These are phyloP conservation scores for Sebastes schlegelii DNA, from an alignment of 2,113 vertebrate species.

Conservation along the genomic window DNA sequence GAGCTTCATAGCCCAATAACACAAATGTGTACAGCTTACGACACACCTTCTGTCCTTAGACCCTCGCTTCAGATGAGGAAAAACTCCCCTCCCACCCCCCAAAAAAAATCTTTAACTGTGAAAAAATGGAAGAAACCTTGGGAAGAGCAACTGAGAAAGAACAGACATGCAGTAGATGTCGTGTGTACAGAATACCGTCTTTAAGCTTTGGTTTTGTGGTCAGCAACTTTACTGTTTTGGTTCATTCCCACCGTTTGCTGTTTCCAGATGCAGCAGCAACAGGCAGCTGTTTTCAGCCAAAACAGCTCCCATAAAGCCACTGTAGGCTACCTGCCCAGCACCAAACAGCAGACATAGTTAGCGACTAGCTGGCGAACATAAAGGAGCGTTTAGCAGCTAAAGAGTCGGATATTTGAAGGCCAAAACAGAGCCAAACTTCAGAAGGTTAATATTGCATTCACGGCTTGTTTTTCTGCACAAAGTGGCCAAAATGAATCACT, in stretches of 20 bases:
- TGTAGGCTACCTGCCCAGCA: too few relatives aligned
- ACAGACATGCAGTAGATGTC: neutral
- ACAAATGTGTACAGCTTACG: too few relatives aligned
- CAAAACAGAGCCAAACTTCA: neutral
- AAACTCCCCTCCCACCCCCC: too few relatives aligned
- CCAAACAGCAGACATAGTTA: too few relatives aligned
- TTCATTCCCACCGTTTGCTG: neutral
- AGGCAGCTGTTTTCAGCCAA: neutral
- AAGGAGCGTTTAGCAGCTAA: neutral
- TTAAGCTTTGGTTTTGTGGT: too few relatives aligned
- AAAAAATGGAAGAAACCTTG: too few relatives aligned
- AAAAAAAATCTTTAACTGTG: too few relatives aligned
- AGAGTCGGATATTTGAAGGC: neutral
- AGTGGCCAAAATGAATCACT: neutral
- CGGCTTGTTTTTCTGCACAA: neutral
- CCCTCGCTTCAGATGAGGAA: too few relatives aligned
- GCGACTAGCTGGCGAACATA: too few relatives aligned
- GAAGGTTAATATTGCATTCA: neutral
- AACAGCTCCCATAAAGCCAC: neutral
- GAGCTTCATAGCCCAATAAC: neutral
- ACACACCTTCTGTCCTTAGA: too few relatives aligned
- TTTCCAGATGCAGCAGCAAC: neutral
- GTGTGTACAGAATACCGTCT: too few relatives aligned
- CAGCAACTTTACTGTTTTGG: neutral
- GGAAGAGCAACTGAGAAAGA: neutral